Evolutionary conservation across 2,888 invertebrate genomes (phyloP).

Genomic region (Mythimna impura): DNA sequence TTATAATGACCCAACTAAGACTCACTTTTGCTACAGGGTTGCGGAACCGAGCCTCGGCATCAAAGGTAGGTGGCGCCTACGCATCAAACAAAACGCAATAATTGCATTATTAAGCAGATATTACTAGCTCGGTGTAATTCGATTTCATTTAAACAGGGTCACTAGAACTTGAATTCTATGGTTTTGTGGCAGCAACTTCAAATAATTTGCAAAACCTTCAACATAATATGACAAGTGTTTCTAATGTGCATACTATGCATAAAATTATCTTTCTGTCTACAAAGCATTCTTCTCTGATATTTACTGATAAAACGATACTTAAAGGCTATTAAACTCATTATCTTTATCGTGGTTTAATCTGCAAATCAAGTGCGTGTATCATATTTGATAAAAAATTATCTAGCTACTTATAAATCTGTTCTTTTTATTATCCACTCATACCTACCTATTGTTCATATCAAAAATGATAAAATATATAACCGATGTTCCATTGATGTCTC

Average conservation of each 20-base stretch:
- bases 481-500: slow-evolving; percentile 76
- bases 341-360: slow-evolving; percentile 84
- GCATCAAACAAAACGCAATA: slow-evolving; percentile 74
- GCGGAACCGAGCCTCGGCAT: slow-evolving; percentile 79
- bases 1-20: slow-evolving; percentile 86
- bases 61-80: slow-evolving; percentile 84
- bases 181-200: slow-evolving; percentile 30
- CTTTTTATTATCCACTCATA: slow-evolving; percentile 70
- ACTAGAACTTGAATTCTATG: slow-evolving; percentile 49
- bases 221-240: slow-evolving; percentile 23
- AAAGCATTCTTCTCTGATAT: slow-evolving; percentile 31
- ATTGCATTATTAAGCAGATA: slow-evolving; percentile 75
- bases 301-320: slow-evolving; percentile 68
- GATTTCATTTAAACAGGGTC: slow-evolving; percentile 64
- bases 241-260: not conserved
- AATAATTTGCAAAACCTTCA: slow-evolving; percentile 22
- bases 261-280: slow-evolving; percentile 33
- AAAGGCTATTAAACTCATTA: slow-evolving; percentile 85
- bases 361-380: slow-evolving; percentile 77
- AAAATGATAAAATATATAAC: slow-evolving; percentile 72
- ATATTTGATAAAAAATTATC: slow-evolving; percentile 82
- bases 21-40: slow-evolving; percentile 84
- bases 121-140: slow-evolving; percentile 44
- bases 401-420: slow-evolving; percentile 77
- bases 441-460: slow-evolving; percentile 71